Evolutionary conservation across 2,113 vertebrate species (phyloP).

Genomic region (Grantiella picta): DNA sequence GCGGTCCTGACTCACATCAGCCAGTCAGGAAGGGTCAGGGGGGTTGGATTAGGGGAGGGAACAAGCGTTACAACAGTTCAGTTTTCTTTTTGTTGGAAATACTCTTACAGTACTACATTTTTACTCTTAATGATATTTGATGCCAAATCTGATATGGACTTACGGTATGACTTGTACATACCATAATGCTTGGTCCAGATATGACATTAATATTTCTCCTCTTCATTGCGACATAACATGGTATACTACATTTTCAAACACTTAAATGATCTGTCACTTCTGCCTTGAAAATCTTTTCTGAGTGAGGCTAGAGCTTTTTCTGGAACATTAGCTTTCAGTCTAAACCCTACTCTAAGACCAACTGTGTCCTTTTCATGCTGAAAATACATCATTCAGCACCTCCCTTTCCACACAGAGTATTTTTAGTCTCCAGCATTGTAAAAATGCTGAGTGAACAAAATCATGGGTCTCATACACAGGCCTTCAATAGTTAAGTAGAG

Average conservation of each 20-base stretch:
- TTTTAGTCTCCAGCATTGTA: not conserved
- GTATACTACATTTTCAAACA: not conserved
- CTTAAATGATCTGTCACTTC: not conserved
- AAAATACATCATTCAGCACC: not conserved
- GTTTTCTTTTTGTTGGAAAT: not conserved
- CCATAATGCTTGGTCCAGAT: not conserved
- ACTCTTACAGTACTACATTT: not conserved
- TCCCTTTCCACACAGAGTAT: not conserved
- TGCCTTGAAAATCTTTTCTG: not conserved
- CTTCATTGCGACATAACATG: not conserved
- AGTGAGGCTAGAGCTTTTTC: not conserved
- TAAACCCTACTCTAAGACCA: not conserved
- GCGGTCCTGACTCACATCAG: too few species aligned
- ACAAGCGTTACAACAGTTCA: too few species aligned
- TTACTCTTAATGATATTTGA: not conserved
- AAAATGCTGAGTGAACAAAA: not conserved
- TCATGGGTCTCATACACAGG: not conserved
- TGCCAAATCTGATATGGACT: not conserved
- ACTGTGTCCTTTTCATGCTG: fast-evolving
- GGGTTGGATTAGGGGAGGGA: too few species aligned
- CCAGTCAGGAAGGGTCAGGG: too few species aligned
- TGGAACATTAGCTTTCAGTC: not conserved
- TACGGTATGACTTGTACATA: not conserved
- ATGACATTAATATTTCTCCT: not conserved
- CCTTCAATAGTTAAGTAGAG: slow-evolving; percentile 6